Evolutionary conservation across 2,797 vertebrate species (phyloP), one percentile per base, ranked within the genome.

Genomic region (Semotilus atromaculatus): DNA sequence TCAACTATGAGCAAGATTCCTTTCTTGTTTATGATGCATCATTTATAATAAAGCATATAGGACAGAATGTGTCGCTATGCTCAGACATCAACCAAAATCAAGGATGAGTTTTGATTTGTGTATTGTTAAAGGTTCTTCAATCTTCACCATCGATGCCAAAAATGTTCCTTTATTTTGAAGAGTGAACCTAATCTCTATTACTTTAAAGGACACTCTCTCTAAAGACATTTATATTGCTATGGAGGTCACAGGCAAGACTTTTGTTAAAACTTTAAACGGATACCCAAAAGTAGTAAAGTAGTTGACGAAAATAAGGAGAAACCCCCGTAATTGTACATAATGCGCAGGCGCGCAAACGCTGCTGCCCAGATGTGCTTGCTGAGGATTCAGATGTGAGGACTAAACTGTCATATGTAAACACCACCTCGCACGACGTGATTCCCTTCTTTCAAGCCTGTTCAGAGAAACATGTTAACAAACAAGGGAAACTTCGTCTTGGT

Each of bases 401-500:
- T 82, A 68, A 86, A 80, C 58, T 58, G 83, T 85, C 43, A 67
- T 87, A 79, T 80, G 88, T 87, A 84, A 90, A 88, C 76, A 84
- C 81, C 68, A 58, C 82, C 81, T 90, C 64, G 84, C 79, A 36
- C 76, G 29, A 64, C 83, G 81, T 87, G 81, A 73, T 80, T 80
- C 82, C 75, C 75, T 85, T 87, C 84, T 87, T 71, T 67, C 53
- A 82, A 81, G 60, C 66, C 79, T 80, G 74, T 88, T 90, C 89
- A 84, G 90, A 90, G 87, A 88, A 86, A 82, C 87, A 77, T 79
- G 92, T 87, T 90, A 88, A 91, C 88, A 92, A 92, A 93, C 90
- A 91, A 23, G 51, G 51, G 51, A 43, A 79, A 31, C 58, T 3
- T 86, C 85, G 88, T 81, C 84, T 92, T 91, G 94, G 93, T 93